Conservation (phyloP, 2,797 vertebrate genomes). For the Hemitrygon akajei region DNA sequence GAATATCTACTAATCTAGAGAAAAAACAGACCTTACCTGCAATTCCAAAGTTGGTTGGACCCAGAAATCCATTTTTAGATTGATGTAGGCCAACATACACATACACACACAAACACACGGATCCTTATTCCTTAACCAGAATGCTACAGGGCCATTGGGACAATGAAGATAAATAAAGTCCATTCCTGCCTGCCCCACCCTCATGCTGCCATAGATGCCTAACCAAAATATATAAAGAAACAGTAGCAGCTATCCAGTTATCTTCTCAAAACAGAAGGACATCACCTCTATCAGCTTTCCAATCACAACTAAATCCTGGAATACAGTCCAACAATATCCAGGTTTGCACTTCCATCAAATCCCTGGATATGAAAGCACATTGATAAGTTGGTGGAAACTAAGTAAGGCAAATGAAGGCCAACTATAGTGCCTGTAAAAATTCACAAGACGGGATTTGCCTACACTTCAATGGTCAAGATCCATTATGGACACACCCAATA, state of each 20-base stretch:
- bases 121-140: not conserved
- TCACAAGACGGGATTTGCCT: not conserved
- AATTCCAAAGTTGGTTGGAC: not conserved
- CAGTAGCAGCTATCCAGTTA: not conserved
- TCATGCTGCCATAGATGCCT: not conserved
- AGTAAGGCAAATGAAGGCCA: not conserved
- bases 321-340: not conserved
- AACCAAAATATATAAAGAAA: not conserved
- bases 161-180: not conserved
- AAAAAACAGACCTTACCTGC: not conserved
- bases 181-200: not conserved
- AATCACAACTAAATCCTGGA: no score
- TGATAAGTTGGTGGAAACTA: not conserved
- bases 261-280: not conserved
- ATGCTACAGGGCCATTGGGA: not conserved
- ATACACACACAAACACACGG: not conserved
- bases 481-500: not conserved
- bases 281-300: not conserved
- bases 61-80: not conserved
- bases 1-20: not conserved
- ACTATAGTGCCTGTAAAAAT: not conserved
- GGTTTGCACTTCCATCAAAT: not conserved
- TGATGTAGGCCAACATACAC: not conserved
- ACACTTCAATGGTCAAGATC: not conserved
- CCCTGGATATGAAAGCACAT: not conserved